Percentiles rank a stretch among this genome's conserved stretches.
Evolutionary conservation across 2,797 vertebrate species (phyloP).

Genomic region (Enoplosus armatus): DNA sequence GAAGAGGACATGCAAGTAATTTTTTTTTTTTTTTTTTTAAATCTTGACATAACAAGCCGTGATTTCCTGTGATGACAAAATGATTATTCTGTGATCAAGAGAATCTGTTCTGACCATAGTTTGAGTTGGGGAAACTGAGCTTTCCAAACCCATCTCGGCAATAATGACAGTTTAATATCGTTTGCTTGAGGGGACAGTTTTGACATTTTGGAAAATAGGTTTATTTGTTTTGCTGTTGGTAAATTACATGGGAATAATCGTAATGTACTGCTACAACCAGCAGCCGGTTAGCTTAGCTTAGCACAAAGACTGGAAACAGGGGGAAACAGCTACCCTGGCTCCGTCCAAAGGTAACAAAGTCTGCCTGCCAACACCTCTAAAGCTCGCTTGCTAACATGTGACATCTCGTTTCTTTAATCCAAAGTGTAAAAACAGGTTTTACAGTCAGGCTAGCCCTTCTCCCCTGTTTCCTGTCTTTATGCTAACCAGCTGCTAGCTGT

Average conservation of each 20-base stretch:
- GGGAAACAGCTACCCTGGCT: neutral
- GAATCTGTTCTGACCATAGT: conserved; percentile 1
- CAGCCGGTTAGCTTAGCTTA: neutral
- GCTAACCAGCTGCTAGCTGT: too few species aligned
- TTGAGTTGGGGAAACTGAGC: neutral
- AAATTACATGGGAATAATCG: too few species aligned
- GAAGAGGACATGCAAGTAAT: conserved; percentile 32
- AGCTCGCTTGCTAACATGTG: neutral
- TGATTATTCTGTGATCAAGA: neutral
- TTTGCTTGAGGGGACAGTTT: too few species aligned
- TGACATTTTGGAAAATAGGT: too few species aligned
- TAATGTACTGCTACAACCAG: conserved; percentile 4
- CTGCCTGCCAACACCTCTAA: neutral
- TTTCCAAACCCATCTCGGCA: neutral
- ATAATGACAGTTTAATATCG: too few species aligned
- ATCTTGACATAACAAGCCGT: neutral
- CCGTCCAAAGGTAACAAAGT: neutral
- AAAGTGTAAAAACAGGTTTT: too few species aligned
- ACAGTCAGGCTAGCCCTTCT: too few species aligned
- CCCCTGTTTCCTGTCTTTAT: too few species aligned
- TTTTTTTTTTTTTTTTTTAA: conserved; percentile 11
- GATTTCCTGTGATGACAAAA: neutral
- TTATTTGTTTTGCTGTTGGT: too few species aligned
- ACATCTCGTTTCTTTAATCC: neutral
- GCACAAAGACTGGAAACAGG: neutral